phyloP scores from a whole-genome alignment of 2,888 invertebrate species.

The Nemapogon koenigi region DNA sequence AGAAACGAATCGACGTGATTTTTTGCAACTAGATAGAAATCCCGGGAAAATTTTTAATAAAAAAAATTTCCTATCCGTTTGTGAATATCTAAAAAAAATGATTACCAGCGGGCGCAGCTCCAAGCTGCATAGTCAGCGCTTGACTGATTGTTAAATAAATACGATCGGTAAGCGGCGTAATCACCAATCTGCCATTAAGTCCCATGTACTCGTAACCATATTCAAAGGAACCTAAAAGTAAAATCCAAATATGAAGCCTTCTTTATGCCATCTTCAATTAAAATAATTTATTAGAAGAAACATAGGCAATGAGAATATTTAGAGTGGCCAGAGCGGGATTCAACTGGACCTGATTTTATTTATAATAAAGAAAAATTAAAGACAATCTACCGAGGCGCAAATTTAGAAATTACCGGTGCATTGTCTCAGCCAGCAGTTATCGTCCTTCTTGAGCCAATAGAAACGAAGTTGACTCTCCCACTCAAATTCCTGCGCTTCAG shows the following conservation, averaged over 20 bases:
- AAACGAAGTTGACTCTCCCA: constrained; percentile 95
- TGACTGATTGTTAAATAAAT: constrained; percentile 94
- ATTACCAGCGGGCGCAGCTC: constrained; percentile 86
- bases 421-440: constrained; percentile 82
- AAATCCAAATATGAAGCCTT: background rate
- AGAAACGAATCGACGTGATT: too few species aligned
- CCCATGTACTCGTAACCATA: constrained; percentile 98
- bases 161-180: constrained; percentile 91
- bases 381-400: background rate
- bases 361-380: background rate
- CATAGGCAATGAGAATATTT: background rate
- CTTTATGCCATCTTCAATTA: background rate
- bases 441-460: constrained; percentile 85
- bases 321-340: background rate
- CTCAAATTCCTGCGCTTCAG: constrained; percentile 85
- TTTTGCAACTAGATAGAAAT: too few species aligned
- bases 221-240: constrained; percentile 72
- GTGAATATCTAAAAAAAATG: background rate
- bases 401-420: constrained; percentile 70
- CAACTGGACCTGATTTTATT: background rate
- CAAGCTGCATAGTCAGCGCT: constrained; percentile 89
- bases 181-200: constrained; percentile 86
- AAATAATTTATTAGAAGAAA: background rate
- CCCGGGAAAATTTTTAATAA: too few species aligned
- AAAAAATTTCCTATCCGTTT: too few species aligned